Conservation (phyloP, 2,113 vertebrate genomes). For the Ptilonorhynchus violaceus region DNA sequence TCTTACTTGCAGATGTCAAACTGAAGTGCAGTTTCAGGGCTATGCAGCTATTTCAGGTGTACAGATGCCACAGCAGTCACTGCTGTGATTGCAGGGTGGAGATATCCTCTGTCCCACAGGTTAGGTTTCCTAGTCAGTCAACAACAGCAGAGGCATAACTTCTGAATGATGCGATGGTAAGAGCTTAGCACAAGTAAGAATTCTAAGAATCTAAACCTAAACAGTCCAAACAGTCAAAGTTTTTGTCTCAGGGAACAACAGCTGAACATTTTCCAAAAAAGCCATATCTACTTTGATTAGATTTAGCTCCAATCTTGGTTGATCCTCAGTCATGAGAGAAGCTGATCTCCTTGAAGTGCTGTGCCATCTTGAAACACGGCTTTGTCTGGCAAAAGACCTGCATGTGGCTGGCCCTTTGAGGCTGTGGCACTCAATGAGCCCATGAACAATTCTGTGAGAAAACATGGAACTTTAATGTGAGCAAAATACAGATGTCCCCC, state of each 20-base stretch:
- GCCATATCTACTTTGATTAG: neutral
- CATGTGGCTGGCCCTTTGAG: neutral
- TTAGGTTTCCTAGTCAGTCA: neutral
- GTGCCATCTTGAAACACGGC: accelerated
- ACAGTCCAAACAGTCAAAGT: neutral
- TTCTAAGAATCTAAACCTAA: neutral
- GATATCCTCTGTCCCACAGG: no score
- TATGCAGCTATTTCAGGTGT: neutral
- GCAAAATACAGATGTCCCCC: neutral
- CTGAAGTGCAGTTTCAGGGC: neutral
- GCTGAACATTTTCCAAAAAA: neutral
- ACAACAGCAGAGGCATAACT: neutral
- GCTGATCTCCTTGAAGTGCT: neutral
- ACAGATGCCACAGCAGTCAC: neutral
- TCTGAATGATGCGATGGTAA: neutral
- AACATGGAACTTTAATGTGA: neutral
- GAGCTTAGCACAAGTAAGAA: neutral
- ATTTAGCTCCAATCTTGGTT: neutral
- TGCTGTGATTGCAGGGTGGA: neutral
- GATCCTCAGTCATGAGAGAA: neutral
- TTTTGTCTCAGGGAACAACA: neutral
- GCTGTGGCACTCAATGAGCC: neutral
- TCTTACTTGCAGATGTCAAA: neutral
- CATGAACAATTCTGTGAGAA: neutral
- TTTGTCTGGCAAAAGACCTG: neutral